Percentiles rank a stretch among this genome's conserved stretches.
Conservation (phyloP, 2,888 invertebrate species). For the Sesia apiformis region DNA sequence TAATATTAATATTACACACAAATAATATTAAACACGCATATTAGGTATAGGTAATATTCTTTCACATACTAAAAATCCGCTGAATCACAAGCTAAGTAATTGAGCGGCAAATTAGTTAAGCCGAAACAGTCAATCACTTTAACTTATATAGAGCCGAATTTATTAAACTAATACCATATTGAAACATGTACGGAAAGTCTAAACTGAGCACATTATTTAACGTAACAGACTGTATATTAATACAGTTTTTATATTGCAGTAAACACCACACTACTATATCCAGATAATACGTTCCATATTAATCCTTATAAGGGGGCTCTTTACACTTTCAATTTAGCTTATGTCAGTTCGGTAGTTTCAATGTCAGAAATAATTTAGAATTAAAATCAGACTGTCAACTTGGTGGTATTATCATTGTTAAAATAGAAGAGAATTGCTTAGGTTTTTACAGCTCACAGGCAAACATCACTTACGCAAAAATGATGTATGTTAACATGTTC, state of each 20-base stretch:
- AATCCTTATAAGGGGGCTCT: no score
- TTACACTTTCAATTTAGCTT: background rate
- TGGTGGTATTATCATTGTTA: no score
- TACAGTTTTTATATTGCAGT: no score
- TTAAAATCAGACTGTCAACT: no score
- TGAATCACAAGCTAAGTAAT: slow-evolving; percentile 49
- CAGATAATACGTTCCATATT: no score
- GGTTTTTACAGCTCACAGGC: no score
- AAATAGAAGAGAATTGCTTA: no score
- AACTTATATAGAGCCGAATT: slow-evolving; percentile 1
- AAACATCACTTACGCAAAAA: no score
- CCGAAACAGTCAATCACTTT: slow-evolving; percentile 41
- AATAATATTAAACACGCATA: no score
- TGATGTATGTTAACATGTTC: no score
- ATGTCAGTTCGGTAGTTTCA: background rate
- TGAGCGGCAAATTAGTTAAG: slow-evolving; percentile 46
- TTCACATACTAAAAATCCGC: slow-evolving; percentile 10
- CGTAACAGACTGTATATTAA: background rate
- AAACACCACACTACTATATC: no score
- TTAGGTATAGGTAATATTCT: background rate
- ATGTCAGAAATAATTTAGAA: background rate
- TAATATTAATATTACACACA: no score
- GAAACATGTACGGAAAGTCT: background rate
- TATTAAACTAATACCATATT: background rate
- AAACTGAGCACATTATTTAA: background rate